A percentile compares a stretch with the other conserved stretches of the same genome.
These are phyloP conservation scores for Ochropacha duplaris DNA, from an alignment of 2,888 invertebrate genomes.

Conservation along the genomic window DNA sequence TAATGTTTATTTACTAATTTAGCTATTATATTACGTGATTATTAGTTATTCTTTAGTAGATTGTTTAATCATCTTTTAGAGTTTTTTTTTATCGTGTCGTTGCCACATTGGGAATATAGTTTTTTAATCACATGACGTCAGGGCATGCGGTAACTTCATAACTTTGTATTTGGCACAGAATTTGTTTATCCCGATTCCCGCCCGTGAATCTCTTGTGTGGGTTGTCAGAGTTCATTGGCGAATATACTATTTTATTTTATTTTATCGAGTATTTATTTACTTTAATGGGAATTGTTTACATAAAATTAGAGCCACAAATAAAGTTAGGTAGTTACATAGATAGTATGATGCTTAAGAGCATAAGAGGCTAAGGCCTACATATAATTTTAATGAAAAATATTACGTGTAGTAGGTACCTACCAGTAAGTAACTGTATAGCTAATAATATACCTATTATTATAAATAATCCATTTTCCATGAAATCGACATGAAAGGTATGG, in stretches of 20 bases:
- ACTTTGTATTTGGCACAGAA: conserved; percentile 52
- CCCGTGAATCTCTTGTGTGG: conserved; percentile 58
- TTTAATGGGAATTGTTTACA: conserved; percentile 18
- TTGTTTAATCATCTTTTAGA: too few relatives aligned
- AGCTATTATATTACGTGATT: too few relatives aligned
- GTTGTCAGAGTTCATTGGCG: conserved; percentile 57
- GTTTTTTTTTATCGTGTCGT: too few relatives aligned
- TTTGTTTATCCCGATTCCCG: conserved; percentile 62
- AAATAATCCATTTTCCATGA: neutral
- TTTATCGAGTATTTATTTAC: conserved; percentile 19
- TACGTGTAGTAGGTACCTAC: too few relatives aligned
- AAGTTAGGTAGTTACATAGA: too few relatives aligned
- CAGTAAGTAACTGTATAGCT: too few relatives aligned
- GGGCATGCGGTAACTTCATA: conserved; percentile 45
- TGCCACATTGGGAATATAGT: conserved; percentile 23
- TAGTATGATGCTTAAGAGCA: too few relatives aligned
- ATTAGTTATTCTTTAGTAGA: too few relatives aligned
- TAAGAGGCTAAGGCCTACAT: too few relatives aligned
- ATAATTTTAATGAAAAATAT: neutral
- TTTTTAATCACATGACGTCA: conserved; percentile 45
- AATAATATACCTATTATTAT: neutral
- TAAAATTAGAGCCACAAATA: neutral
- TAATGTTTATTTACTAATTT: too few relatives aligned
- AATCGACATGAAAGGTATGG: neutral
- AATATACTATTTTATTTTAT: conserved; percentile 27